Percentiles rank a stretch among this genome's conserved stretches.
Conservation (phyloP, 2,888 invertebrate genomes). For the Trachelus stipa region DNA sequence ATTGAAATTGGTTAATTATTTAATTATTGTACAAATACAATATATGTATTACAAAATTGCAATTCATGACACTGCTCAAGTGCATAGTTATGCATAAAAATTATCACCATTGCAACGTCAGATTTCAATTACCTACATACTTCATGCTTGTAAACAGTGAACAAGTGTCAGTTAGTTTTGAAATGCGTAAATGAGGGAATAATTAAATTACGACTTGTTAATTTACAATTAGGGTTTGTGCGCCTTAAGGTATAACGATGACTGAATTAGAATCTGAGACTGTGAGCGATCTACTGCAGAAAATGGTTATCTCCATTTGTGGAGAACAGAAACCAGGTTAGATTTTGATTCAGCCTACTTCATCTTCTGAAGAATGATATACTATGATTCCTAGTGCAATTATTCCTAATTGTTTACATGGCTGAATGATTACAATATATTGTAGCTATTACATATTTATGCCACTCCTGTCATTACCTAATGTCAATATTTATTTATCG, state of each 20-base stretch:
- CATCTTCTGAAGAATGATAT: background rate
- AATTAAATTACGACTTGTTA: background rate
- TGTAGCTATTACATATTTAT: background rate
- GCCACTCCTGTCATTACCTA: background rate
- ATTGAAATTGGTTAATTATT: background rate
- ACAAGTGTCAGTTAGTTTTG: background rate
- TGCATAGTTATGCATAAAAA: no score
- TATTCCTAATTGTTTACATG: background rate
- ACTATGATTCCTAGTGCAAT: background rate
- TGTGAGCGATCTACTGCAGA: conserved; percentile 59
- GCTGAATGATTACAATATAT: background rate
- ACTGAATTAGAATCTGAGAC: conserved; percentile 55
- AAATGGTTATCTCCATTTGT: conserved; percentile 58
- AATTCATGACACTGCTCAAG: no score
- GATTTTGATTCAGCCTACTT: background rate
- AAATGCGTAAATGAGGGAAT: background rate
- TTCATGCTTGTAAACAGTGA: background rate
- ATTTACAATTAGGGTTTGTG: background rate
- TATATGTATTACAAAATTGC: background rate
- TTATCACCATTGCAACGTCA: background rate
- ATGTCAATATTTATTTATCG: background rate
- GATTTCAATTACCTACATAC: background rate
- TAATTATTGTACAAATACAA: background rate
- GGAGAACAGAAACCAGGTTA: conserved; percentile 63
- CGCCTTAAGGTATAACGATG: conserved; percentile 35